Base-by-base conservation (phyloP, 2,888 invertebrate genomes). In the Spodoptera exigua region DNA sequence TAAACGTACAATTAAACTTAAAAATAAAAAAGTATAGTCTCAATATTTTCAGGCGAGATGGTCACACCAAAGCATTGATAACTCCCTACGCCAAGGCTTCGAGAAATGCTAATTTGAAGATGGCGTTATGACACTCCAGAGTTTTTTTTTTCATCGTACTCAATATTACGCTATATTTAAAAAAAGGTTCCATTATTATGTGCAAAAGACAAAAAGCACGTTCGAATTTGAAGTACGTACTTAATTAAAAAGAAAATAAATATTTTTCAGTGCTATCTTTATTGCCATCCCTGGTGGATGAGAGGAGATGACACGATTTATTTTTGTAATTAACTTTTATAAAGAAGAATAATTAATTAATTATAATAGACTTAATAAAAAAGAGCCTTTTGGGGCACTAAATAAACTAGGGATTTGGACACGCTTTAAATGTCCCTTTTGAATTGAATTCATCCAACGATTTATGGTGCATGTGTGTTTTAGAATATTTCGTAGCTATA, bases 21-120 rank as follows among this genome's bases (percentile, higher is more conserved):
- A 0, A 27, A 27, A 27, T 0, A 5, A 43, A 43, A 18, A 13
- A 0, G 10, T 49, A 16, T n/a, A n/a, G n/a, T 73, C 66, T 55
- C 12, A 16, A 1, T 37, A 61, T 36, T 1, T 10, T 9, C 2
- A 0, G 13, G 12, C 9, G 17, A 14, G 5, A 3, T 69, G 60
- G 74, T 7, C 36, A 71, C 14, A 46, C 10, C 21, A 14, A 16
- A 16, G 63, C 55, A 78, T 65, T 74, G 71, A 76, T 74, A 71
- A 77, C 68, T 76, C 65, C 71, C 61, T 76, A 58, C 36, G 57
- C 47, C 52, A 74, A 49, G 57, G 71, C 59, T 73, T 56, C 61
- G 60, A 61, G 49, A 71, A 76, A 74, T 78, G 75, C 75, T 78
- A 76, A 76, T 76, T 78, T 60, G 2, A 58, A 68, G 55, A 76